These are phyloP conservation scores for Catagonus wagneri DNA, from an alignment of 2,113 vertebrate genomes.

Conservation along the genomic window DNA sequence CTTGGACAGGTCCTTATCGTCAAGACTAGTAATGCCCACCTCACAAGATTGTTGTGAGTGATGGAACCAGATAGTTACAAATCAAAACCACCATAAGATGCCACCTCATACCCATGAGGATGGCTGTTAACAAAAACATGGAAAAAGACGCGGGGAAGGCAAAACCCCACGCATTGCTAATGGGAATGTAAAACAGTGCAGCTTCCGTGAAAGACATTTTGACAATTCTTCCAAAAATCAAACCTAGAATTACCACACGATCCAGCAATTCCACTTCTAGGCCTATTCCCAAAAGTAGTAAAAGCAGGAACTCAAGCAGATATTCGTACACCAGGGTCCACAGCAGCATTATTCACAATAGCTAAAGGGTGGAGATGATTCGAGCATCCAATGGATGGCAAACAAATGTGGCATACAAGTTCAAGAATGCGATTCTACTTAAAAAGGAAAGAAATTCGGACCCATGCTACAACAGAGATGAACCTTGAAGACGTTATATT, in stretches of 20 bases:
- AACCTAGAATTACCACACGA: neutral
- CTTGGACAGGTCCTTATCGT: neutral
- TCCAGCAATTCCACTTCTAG: neutral
- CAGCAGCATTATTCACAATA: neutral
- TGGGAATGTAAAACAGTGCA: neutral
- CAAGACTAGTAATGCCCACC: neutral
- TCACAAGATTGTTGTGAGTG: neutral
- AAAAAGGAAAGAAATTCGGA: neutral
- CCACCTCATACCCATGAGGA: neutral
- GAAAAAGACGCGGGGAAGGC: neutral
- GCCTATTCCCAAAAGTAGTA: neutral
- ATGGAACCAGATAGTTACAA: neutral
- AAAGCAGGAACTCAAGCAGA: neutral
- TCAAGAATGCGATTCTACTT: neutral
- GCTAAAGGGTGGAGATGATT: neutral
- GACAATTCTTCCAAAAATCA: neutral
- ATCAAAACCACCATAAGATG: neutral
- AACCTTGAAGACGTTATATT: neutral
- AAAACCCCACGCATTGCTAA: neutral
- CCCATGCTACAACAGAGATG: neutral
- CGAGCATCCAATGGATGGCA: neutral
- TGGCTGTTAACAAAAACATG: neutral
- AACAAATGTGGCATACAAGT: neutral
- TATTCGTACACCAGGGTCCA: fast-evolving
- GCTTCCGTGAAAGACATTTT: neutral